Evolutionary conservation across 2,797 vertebrate species (phyloP).

Genomic region (Oreochromis mossambicus): DNA sequence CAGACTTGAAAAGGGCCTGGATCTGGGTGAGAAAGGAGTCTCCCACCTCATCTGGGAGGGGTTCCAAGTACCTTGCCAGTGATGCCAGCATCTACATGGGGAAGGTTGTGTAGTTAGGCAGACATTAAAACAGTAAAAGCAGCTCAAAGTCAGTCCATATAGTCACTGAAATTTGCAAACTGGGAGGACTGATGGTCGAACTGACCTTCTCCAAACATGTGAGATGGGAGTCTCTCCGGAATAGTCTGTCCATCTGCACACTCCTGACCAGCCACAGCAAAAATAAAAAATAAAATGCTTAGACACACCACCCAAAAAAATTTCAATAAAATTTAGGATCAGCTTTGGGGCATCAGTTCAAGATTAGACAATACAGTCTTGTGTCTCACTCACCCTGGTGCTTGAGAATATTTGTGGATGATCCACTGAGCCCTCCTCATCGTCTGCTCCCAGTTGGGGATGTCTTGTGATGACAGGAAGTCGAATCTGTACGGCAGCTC

Average conservation of each 20-base stretch:
- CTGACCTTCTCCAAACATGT: slow-evolving; percentile 95
- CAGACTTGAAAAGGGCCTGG: slow-evolving; percentile 85
- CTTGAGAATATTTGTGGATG: slow-evolving; percentile 87
- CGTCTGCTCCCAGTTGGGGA: slow-evolving; percentile 87
- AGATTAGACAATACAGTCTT: background rate
- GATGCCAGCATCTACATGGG: slow-evolving; percentile 87
- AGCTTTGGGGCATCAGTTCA: background rate
- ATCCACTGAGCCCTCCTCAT: slow-evolving; percentile 93
- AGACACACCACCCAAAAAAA: background rate
- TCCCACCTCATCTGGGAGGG: slow-evolving; percentile 79
- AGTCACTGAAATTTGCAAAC: background rate
- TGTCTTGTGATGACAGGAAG: slow-evolving; percentile 82
- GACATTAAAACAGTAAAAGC: background rate
- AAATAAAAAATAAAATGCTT: background rate
- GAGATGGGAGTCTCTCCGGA: slow-evolving; percentile 87
- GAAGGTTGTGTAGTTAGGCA: background rate
- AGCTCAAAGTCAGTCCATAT: background rate
- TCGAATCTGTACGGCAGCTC: slow-evolving; percentile 94
- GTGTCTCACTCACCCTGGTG: slow-evolving; percentile 78
- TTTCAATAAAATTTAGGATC: background rate
- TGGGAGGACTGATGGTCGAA: background rate
- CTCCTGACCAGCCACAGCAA: slow-evolving; percentile 68
- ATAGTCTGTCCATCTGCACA: slow-evolving; percentile 89
- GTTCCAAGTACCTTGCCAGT: slow-evolving; percentile 84
- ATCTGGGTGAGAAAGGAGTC: slow-evolving; percentile 86